These are phyloP conservation scores for Nansenia antarctica DNA, from an alignment of 2,113 vertebrate genomes.

Conservation along the genomic window DNA sequence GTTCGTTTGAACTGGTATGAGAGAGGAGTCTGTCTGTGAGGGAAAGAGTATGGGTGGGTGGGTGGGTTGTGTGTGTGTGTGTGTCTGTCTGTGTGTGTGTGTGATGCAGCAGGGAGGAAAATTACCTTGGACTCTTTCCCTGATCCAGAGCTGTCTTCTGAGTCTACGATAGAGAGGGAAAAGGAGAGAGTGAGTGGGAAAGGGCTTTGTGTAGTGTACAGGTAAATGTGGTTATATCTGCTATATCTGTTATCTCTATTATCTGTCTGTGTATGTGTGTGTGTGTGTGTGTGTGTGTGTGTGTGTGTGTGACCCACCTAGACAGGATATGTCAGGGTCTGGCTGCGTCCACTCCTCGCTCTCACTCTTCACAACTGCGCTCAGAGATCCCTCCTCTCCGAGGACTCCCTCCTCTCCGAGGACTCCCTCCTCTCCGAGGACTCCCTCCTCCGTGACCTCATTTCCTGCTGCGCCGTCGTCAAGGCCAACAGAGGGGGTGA, in stretches of 20 bases:
- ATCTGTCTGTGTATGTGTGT: background rate
- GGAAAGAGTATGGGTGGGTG: background rate
- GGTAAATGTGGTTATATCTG: no score
- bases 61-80: no score
- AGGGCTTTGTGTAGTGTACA: no score
- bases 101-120: background rate
- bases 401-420: no score
- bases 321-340: slow-evolving; percentile 68
- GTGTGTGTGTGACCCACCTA: slow-evolving; percentile 49
- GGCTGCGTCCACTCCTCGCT: slow-evolving; percentile 76
- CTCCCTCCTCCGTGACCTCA: slow-evolving; percentile 73
- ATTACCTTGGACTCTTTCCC: slow-evolving; percentile 91
- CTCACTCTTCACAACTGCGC: slow-evolving; percentile 74
- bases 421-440: slow-evolving; percentile 70
- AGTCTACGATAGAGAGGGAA: slow-evolving; percentile 81
- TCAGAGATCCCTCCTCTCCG: slow-evolving; percentile 72
- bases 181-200: no score
- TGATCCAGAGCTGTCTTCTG: slow-evolving; percentile 89
- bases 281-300: background rate
- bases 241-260: slow-evolving; percentile 1
- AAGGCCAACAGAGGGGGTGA: slow-evolving; percentile 40
- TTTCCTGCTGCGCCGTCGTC: slow-evolving; percentile 43
- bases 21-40: background rate
- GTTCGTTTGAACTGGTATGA: background rate
- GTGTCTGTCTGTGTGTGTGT: background rate